A percentile compares a stretch with the other conserved stretches of the same genome.
phyloP scores from a whole-genome alignment of 2,888 invertebrate genomes.

The Molorchus minor region DNA sequence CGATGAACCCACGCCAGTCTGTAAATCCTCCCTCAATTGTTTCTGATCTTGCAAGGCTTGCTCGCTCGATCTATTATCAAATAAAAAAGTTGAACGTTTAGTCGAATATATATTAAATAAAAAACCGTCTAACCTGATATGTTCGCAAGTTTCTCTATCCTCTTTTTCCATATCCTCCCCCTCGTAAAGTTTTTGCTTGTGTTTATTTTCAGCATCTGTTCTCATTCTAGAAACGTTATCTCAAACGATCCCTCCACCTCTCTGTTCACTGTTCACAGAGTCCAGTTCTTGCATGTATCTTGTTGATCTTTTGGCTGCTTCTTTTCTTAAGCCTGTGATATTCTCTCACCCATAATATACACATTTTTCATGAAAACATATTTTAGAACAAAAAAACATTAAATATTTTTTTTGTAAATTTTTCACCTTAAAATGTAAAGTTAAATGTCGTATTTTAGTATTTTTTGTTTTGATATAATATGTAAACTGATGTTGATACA shows the following conservation, averaged over 20 bases:
- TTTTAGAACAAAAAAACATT: no score
- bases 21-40: constrained; percentile 80
- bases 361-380: no score
- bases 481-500: no score
- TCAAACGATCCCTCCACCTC: constrained; percentile 92
- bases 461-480: no score
- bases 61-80: constrained; percentile 86
- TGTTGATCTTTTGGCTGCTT: constrained; percentile 93
- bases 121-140: constrained; percentile 71
- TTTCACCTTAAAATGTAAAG: no score
- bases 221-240: constrained; percentile 91
- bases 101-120: no score
- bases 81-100: neutral
- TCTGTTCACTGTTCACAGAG: constrained; percentile 96
- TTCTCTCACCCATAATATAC: constrained; percentile 80
- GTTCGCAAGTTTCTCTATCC: constrained; percentile 95
- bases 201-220: constrained; percentile 88
- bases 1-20: constrained; percentile 90
- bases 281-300: constrained; percentile 93
- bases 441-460: no score
- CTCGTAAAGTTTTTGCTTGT: constrained; percentile 91
- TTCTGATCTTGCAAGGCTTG: constrained; percentile 89
- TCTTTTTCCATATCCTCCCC: constrained; percentile 93
- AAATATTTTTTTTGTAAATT: neutral
- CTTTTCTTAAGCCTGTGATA: constrained; percentile 96